Conservation (phyloP, 2,797 vertebrate species). For the Halcyon chelicuti region DNA sequence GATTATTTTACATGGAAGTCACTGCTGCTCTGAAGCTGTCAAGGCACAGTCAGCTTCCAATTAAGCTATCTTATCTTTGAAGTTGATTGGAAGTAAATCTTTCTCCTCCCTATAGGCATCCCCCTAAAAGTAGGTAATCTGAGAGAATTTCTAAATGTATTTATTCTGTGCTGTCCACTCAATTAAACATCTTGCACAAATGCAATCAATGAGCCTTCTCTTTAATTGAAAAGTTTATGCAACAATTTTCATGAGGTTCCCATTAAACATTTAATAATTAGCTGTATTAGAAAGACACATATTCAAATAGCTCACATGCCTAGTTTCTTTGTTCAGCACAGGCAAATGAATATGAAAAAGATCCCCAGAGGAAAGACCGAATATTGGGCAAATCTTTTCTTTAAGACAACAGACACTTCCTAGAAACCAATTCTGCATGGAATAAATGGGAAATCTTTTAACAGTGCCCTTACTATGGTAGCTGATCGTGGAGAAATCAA, state of each 20-base stretch:
- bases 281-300: constrained; percentile 14
- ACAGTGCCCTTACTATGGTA: neutral
- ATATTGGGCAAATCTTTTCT: neutral
- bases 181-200: neutral
- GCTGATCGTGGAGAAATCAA: neutral
- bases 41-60: constrained; percentile 43
- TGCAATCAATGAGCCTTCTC: neutral
- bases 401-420: neutral
- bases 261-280: constrained; percentile 46
- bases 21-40: constrained; percentile 53
- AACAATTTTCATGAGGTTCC: constrained; percentile 17
- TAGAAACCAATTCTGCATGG: neutral
- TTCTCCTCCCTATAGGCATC: constrained; percentile 7
- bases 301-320: constrained; percentile 1
- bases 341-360: neutral
- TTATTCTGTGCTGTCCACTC: neutral
- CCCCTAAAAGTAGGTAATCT: neutral
- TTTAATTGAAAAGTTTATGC: constrained; percentile 24
- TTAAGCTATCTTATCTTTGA: constrained; percentile 50
- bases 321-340: neutral
- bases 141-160: constrained; percentile 18
- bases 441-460: neutral
- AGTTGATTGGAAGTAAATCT: constrained; percentile 27
- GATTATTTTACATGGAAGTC: constrained; percentile 60
- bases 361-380: neutral